Evolutionary conservation across 2,888 invertebrate genomes (phyloP).

Genomic region (Acanthacorydalis orientalis): DNA sequence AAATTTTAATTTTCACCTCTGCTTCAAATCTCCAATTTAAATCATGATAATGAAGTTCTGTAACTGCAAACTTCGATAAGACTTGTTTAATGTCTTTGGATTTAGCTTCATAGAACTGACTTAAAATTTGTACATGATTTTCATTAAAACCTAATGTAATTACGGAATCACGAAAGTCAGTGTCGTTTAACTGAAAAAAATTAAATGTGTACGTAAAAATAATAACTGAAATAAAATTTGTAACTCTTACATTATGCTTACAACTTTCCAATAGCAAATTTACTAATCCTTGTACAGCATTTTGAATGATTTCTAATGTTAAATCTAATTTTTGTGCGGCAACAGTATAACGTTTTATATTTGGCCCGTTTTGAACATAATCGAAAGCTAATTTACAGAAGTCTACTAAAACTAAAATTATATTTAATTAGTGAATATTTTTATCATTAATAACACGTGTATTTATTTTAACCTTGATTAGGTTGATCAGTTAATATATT

Average conservation of each 20-base stretch:
- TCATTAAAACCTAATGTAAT: constrained; percentile 36
- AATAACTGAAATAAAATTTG: background rate
- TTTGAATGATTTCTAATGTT: constrained; percentile 34
- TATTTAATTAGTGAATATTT: background rate
- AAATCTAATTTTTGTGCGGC: constrained; percentile 47
- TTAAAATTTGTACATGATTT: constrained; percentile 40
- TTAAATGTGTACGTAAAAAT: constrained; percentile 15
- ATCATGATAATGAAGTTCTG: constrained; percentile 33
- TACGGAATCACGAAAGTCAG: constrained; percentile 30
- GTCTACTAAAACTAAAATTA: constrained; percentile 43
- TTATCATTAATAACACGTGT: background rate
- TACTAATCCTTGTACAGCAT: constrained; percentile 54
- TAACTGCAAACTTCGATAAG: constrained; percentile 27
- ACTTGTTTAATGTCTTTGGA: constrained; percentile 34
- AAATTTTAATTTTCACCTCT: constrained; percentile 23
- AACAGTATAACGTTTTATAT: constrained; percentile 39
- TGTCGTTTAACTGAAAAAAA: constrained; percentile 25
- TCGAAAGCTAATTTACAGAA: constrained; percentile 52
- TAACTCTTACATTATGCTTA: constrained; percentile 43
- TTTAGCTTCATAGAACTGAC: constrained; percentile 39
- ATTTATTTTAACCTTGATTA: constrained; percentile 25
- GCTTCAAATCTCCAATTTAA: constrained; percentile 52
- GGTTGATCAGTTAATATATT: constrained; percentile 32
- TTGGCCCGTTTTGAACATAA: constrained; percentile 47
- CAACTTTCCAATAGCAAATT: constrained; percentile 54